These are phyloP conservation scores for Lontra canadensis DNA, from an alignment of 2,113 vertebrate genomes.

Conservation along the genomic window DNA sequence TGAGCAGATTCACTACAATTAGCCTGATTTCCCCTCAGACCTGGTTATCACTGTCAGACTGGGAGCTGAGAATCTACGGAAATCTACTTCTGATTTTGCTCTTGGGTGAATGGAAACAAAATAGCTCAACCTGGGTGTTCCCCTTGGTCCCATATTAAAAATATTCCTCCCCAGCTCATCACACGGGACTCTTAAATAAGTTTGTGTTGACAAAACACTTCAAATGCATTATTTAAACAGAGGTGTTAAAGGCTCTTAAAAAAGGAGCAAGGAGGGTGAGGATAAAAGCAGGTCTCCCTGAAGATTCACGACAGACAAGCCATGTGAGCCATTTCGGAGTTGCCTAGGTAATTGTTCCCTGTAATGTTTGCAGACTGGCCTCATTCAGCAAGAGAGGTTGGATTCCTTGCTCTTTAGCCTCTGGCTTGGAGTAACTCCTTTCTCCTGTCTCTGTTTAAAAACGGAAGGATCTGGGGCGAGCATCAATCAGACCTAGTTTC, in stretches of 20 bases:
- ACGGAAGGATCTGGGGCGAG: not conserved
- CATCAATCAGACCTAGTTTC: not conserved
- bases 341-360: not conserved
- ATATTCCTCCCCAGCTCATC: not conserved
- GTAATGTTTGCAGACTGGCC: not conserved
- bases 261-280: not conserved
- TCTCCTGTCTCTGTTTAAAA: not conserved
- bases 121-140: not conserved
- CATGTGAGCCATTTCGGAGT: not conserved
- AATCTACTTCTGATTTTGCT: not conserved
- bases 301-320: not conserved
- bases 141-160: not conserved
- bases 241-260: not conserved
- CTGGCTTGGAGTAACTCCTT: not conserved
- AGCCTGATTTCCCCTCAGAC: not conserved
- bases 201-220: not conserved
- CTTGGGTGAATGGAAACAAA: not conserved
- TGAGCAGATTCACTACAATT: accelerated
- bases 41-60: not conserved
- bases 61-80: not conserved
- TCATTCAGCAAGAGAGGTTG: not conserved
- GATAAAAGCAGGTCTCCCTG: not conserved
- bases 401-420: not conserved
- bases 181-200: constrained; percentile 30
- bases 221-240: not conserved